Percentiles rank a stretch among this genome's conserved stretches.
These are phyloP conservation scores for Oegoconia quadripuncta DNA, from an alignment of 2,888 invertebrate genomes.

Conservation along the genomic window DNA sequence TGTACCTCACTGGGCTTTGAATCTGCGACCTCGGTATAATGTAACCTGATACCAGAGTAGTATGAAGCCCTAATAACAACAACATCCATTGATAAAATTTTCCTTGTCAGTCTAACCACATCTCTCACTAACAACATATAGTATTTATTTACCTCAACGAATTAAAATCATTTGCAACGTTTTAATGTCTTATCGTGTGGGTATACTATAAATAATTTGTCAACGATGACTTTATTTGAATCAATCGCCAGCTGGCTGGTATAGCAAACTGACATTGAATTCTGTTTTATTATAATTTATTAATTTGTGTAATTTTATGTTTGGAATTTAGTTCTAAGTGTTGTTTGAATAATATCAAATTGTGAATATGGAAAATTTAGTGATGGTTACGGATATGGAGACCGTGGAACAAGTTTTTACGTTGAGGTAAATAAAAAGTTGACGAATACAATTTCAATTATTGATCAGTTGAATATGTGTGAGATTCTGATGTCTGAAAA, in stretches of 20 bases:
- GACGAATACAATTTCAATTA: neutral
- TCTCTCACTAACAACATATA: no score
- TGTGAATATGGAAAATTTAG: constrained; percentile 37
- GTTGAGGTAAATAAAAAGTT: constrained; percentile 41
- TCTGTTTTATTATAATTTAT: neutral
- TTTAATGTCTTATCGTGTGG: constrained; percentile 13
- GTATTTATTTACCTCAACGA: no score
- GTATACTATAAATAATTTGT: constrained; percentile 12
- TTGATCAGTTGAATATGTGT: neutral
- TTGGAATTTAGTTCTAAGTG: neutral
- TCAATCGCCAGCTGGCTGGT: constrained; percentile 33
- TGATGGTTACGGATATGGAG: constrained; percentile 39
- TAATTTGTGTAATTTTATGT: constrained; percentile 7
- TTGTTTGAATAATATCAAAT: constrained; percentile 16
- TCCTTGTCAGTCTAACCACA: no score
- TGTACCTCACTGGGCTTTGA: no score
- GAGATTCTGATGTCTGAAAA: no score
- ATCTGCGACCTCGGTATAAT: no score
- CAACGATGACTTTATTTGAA: constrained; percentile 1
- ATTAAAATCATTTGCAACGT: no score
- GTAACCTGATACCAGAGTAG: no score
- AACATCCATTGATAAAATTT: no score
- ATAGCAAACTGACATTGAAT: constrained; percentile 12
- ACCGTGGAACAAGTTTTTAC: constrained; percentile 46
- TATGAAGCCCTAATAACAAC: no score